phyloP scores from a whole-genome alignment of 2,797 vertebrate species.

The Cephalopachus bancanus region DNA sequence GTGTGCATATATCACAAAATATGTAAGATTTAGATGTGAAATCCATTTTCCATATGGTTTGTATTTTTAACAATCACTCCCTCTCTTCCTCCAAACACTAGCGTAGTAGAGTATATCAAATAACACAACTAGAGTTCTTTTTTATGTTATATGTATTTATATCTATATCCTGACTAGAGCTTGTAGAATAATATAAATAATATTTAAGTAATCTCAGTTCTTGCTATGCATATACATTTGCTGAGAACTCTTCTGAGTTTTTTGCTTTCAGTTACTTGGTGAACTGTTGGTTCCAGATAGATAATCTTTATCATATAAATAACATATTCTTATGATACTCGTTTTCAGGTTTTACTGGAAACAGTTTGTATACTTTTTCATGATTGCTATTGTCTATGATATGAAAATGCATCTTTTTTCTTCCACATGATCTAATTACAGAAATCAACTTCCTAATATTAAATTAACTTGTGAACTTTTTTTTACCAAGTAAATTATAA shows the following conservation, averaged over 20 bases:
- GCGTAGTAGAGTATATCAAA: neutral
- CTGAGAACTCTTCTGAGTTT: neutral
- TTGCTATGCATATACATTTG: neutral
- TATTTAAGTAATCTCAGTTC: neutral
- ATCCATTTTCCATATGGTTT: neutral
- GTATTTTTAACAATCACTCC: neutral
- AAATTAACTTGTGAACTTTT: neutral
- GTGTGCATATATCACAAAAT: neutral
- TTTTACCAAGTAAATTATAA: neutral
- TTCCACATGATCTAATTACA: neutral
- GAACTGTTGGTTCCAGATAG: neutral
- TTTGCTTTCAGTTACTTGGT: neutral
- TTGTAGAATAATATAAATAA: neutral
- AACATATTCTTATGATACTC: neutral
- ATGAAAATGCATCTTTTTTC: neutral
- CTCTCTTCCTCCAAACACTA: neutral
- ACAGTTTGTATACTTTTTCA: neutral
- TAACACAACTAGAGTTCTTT: neutral
- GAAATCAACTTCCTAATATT: neutral
- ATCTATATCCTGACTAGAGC: neutral
- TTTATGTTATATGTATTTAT: neutral
- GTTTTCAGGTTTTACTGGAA: slow-evolving; percentile 5
- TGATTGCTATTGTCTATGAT: neutral
- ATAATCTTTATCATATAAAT: neutral
- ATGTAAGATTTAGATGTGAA: neutral